These are phyloP conservation scores for Salmo trutta DNA, from an alignment of 2,797 vertebrate genomes.

Conservation along the genomic window DNA sequence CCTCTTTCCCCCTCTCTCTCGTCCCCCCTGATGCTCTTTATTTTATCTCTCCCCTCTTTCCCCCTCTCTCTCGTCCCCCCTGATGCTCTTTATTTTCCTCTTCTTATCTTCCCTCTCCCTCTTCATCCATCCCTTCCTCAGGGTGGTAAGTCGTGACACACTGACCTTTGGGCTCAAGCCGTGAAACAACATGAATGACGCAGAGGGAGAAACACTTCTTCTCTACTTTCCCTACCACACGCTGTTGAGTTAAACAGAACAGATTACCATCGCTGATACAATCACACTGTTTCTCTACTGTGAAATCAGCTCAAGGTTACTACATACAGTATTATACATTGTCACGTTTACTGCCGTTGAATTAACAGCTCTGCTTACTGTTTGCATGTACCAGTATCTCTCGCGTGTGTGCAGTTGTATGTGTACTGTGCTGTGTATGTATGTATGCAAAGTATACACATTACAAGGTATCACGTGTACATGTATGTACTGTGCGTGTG, in stretches of 20 bases:
- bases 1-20: conserved; percentile 4
- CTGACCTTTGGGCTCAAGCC: conserved; percentile 21
- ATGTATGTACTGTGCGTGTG: conserved; percentile 13
- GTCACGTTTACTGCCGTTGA: conserved; percentile 20
- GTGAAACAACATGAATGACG: conserved; percentile 30
- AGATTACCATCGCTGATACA: conserved; percentile 34
- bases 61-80: neutral
- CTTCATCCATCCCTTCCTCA: neutral
- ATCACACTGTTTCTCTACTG: conserved; percentile 16
- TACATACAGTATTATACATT: conserved; percentile 10
- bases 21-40: neutral
- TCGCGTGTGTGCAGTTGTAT: neutral
- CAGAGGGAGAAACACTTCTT: conserved; percentile 5
- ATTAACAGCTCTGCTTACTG: conserved; percentile 31
- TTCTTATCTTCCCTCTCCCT: neutral
- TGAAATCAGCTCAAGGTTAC: conserved; percentile 36
- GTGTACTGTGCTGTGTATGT: conserved; percentile 13
- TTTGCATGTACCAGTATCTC: neutral
- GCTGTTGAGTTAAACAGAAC: conserved; percentile 18
- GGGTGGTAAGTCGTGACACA: neutral
- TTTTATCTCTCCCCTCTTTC: neutral
- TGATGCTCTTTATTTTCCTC: neutral
- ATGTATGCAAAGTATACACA: neutral
- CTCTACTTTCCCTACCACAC: neutral
- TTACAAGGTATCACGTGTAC: conserved; percentile 2